Conservation (phyloP, 2,888 invertebrate genomes). For the Lymantria monacha region DNA sequence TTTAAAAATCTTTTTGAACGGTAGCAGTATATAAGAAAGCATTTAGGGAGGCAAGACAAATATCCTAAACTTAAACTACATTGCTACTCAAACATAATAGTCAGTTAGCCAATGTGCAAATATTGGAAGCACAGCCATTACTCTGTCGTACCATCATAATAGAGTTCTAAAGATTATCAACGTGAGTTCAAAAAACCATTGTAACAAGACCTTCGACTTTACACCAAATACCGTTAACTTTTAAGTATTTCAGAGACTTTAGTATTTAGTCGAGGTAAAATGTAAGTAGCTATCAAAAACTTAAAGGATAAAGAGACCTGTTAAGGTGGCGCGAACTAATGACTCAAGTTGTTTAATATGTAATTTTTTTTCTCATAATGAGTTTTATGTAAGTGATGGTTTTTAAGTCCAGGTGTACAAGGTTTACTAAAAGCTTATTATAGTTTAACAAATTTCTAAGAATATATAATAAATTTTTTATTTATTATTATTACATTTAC, state of each 20-base stretch:
- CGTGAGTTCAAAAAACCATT: slow-evolving; percentile 36
- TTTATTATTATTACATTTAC: no score
- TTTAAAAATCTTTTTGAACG: not conserved
- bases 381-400: slow-evolving; percentile 1
- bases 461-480: no score
- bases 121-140: slow-evolving; percentile 32
- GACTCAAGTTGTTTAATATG: slow-evolving; percentile 37
- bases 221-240: not conserved
- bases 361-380: slow-evolving; percentile 23
- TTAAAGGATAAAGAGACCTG: slow-evolving; percentile 50
- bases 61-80: not conserved
- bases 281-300: slow-evolving; percentile 45
- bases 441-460: no score
- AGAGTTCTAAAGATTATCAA: slow-evolving; percentile 52
- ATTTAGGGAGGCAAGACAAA: not conserved
- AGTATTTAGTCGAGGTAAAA: slow-evolving; percentile 39
- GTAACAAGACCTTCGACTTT: slow-evolving; percentile 18
- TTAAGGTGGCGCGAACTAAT: slow-evolving; percentile 40
- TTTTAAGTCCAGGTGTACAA: slow-evolving; percentile 1
- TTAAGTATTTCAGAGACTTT: slow-evolving; percentile 18
- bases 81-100: slow-evolving; percentile 21
- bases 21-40: not conserved
- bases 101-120: slow-evolving; percentile 21
- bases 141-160: slow-evolving; percentile 37
- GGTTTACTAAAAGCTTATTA: no score